Conservation (phyloP, 2,113 vertebrate species). For the Heloderma charlesbogerti region DNA sequence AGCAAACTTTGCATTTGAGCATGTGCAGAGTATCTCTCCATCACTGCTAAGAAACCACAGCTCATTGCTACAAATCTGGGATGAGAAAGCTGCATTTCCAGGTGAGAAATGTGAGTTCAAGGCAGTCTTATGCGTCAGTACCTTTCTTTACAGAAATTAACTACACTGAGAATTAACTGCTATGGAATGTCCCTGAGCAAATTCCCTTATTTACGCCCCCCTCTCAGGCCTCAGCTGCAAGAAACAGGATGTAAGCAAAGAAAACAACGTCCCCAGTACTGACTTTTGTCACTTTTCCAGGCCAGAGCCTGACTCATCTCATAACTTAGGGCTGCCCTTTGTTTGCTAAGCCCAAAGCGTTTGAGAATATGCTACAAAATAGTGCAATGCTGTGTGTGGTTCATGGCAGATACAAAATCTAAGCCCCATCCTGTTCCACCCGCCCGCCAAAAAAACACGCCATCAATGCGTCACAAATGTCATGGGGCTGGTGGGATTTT, state of each 20-base stretch:
- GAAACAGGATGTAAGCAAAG: not conserved
- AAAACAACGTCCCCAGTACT: not conserved
- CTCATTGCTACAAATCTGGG: too few relatives aligned
- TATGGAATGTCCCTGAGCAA: not conserved
- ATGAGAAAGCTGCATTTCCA: not conserved
- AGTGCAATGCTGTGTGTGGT: not conserved
- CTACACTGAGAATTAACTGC: not conserved
- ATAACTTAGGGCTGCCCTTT: not conserved
- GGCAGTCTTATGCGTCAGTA: not conserved
- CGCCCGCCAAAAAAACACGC: not conserved
- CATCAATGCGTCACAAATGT: not conserved
- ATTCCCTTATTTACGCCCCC: not conserved
- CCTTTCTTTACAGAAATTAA: not conserved
- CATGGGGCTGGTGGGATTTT: not conserved
- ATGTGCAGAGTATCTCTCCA: not conserved
- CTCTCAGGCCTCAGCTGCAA: not conserved
- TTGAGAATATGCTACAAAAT: not conserved
- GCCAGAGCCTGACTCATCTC: constrained; percentile 36
- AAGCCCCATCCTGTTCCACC: not conserved
- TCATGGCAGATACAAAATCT: not conserved
- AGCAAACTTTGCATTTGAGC: not conserved
- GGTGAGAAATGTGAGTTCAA: not conserved
- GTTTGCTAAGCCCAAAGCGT: constrained; percentile 1
- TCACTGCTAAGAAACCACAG: not conserved
- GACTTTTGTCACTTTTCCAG: not conserved